Percentiles rank a stretch among this genome's conserved stretches.
phyloP scores from a whole-genome alignment of 2,797 vertebrate genomes.

The Acanthornis magna region DNA sequence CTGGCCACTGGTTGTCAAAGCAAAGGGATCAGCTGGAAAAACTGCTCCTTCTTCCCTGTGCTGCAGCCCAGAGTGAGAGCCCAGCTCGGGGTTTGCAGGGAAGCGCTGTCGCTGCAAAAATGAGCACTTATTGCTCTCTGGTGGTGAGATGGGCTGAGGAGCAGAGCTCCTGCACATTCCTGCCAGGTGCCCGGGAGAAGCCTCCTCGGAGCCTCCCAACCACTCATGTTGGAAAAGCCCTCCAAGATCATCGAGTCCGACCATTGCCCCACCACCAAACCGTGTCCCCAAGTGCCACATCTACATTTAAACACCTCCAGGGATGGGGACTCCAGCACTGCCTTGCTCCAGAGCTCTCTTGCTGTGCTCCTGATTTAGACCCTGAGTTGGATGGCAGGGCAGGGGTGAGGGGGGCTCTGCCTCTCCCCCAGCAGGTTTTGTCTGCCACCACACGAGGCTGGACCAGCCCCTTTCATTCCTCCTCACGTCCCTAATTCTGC shows the following conservation, averaged over 20 bases:
- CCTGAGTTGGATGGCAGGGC: neutral
- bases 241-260: neutral
- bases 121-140: slow-evolving; percentile 55
- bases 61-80: neutral
- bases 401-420: neutral
- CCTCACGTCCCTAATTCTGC: neutral
- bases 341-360: neutral
- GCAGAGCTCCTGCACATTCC: neutral
- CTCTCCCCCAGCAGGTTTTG: rapidly evolving
- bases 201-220: rapidly evolving
- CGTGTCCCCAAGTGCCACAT: neutral
- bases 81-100: rapidly evolving
- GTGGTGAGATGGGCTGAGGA: neutral
- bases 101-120: neutral
- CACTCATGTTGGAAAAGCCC: rapidly evolving
- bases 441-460: neutral
- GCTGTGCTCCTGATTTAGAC: neutral
- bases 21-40: neutral
- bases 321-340: too few species aligned
- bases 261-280: neutral
- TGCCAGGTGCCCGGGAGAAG: neutral
- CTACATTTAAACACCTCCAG: neutral
- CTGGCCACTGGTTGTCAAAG: neutral
- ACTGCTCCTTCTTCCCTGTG: neutral
- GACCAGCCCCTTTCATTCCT: neutral